phyloP scores from a whole-genome alignment of 2,113 vertebrate genomes.

The Raja brachyura region DNA sequence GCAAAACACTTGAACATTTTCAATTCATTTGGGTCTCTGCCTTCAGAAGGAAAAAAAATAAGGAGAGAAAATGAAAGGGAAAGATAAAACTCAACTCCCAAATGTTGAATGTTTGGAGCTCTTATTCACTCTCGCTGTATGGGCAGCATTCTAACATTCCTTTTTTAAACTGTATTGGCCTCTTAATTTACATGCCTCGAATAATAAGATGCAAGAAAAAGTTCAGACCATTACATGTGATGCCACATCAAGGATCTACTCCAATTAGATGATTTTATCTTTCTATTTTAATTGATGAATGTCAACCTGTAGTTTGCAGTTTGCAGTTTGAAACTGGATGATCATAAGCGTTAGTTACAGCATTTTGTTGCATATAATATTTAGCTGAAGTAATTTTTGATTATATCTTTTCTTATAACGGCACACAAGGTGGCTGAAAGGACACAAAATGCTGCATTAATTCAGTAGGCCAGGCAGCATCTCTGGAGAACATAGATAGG shows the following conservation, averaged over 20 bases:
- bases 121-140: not conserved
- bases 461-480: too few species aligned
- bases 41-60: not conserved
- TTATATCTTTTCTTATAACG: too few species aligned
- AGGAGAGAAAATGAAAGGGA: not conserved
- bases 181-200: not conserved
- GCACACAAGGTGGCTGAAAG: too few species aligned
- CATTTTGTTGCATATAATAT: not conserved
- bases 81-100: not conserved
- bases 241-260: not conserved
- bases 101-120: not conserved
- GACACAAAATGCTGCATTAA: too few species aligned
- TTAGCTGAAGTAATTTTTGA: not conserved
- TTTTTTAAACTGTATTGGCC: not conserved
- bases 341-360: not conserved
- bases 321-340: conserved; percentile 12
- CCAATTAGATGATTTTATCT: not conserved
- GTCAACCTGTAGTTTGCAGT: not conserved
- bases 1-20: not conserved
- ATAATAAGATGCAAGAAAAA: conserved; percentile 16
- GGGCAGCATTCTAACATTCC: not conserved
- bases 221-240: not conserved
- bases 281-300: not conserved
- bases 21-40: not conserved
- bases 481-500: too few species aligned